Percentiles rank a stretch among this genome's conserved stretches.
Evolutionary conservation across 1,140 invertebrate genomes (phyloP).

Genomic region (Pseudomyrmex pallidus): DNA sequence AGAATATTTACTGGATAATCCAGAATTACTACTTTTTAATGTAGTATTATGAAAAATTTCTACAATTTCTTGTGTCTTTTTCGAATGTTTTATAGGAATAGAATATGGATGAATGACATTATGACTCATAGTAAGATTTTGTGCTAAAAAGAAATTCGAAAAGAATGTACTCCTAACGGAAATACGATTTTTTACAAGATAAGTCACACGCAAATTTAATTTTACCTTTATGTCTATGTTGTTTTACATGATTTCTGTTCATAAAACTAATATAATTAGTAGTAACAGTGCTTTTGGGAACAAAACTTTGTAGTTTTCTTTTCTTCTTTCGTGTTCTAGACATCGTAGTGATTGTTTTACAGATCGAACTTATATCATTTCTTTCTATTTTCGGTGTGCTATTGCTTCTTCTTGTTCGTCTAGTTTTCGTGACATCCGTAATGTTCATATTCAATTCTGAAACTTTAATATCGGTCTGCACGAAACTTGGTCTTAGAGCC

Average conservation of each 20-base stretch:
- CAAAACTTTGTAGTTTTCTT: slow-evolving; percentile 68
- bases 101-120: neutral
- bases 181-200: neutral
- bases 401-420: slow-evolving; percentile 33
- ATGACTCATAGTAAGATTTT: slow-evolving; percentile 33
- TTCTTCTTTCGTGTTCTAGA: slow-evolving; percentile 67
- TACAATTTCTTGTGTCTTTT: slow-evolving; percentile 77
- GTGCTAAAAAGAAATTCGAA: neutral
- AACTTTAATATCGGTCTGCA: neutral
- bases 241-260: slow-evolving; percentile 63
- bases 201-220: neutral
- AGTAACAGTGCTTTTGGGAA: slow-evolving; percentile 76
- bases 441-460: slow-evolving; percentile 45
- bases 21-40: slow-evolving; percentile 75
- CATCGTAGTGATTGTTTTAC: slow-evolving; percentile 40
- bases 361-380: slow-evolving; percentile 53
- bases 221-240: slow-evolving; percentile 68
- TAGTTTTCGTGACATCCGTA: neutral
- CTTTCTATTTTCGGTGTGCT: slow-evolving; percentile 4
- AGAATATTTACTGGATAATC: slow-evolving; percentile 70
- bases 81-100: slow-evolving; percentile 23
- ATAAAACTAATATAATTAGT: slow-evolving; percentile 70
- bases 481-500: too few species aligned
- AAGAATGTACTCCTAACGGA: neutral
- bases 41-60: slow-evolving; percentile 85